A percentile compares a stretch with the other conserved stretches of the same genome.
phyloP scores from a whole-genome alignment of 2,113 vertebrate genomes.

The Blennius ocellaris region DNA sequence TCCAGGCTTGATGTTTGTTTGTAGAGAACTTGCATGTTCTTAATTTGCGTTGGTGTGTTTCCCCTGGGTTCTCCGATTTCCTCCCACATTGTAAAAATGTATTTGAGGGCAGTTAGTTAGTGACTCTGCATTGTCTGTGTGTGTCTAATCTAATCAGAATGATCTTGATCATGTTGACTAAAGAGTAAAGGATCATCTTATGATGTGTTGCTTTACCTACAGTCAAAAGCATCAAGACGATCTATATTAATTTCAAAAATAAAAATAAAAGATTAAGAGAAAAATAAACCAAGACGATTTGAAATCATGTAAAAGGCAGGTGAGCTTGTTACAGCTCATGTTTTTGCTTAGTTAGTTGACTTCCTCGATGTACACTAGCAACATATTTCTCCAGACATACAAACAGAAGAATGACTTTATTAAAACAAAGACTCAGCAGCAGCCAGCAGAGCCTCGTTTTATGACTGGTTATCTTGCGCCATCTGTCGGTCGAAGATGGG shows the following conservation, averaged over 20 bases:
- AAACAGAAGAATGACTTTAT: neutral
- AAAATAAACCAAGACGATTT: neutral
- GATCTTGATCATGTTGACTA: no score
- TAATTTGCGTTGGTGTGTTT: no score
- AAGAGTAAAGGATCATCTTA: neutral
- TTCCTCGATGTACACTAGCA: slow-evolving; percentile 37
- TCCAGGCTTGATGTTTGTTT: no score
- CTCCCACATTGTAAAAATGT: no score
- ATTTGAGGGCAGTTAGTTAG: no score
- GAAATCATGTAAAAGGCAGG: no score
- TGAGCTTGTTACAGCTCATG: neutral
- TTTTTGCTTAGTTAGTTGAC: slow-evolving; percentile 33
- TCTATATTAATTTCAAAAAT: neutral
- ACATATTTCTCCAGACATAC: neutral
- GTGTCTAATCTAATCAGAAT: no score
- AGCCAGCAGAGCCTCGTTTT: neutral
- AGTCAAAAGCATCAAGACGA: neutral
- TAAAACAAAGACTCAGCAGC: neutral
- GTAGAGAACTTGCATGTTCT: no score
- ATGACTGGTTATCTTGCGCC: slow-evolving; percentile 70
- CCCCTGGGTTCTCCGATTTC: no score
- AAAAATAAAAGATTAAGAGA: neutral
- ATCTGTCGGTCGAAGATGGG: slow-evolving; percentile 60
- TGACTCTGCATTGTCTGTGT: no score
- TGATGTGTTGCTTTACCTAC: neutral